These are phyloP conservation scores for Apostichopus japonicus DNA, from an alignment of 35 echinoderm and acorn worm genomes.

Conservation along the genomic window DNA sequence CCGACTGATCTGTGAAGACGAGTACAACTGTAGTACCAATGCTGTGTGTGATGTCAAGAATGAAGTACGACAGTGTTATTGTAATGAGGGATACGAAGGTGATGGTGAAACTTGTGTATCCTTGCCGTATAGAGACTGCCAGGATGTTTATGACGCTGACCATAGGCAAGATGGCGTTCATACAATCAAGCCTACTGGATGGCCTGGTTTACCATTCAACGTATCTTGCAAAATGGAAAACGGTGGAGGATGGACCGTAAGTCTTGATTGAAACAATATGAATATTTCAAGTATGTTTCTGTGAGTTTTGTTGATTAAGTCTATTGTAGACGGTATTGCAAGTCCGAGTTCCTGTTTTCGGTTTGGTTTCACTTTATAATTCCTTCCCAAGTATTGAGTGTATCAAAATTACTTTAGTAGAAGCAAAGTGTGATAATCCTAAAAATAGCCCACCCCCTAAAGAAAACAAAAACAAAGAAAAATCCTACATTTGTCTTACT, in stretches of 20 bases:
- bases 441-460: too few relatives aligned
- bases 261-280: not conserved
- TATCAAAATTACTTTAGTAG: too few relatives aligned
- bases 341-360: too few relatives aligned
- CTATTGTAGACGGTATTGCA: too few relatives aligned
- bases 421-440: too few relatives aligned
- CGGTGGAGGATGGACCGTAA: constrained; percentile 3
- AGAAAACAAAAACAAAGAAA: too few relatives aligned
- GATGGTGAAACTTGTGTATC: not conserved
- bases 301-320: too few relatives aligned
- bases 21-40: not conserved
- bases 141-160: not conserved
- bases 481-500: too few relatives aligned
- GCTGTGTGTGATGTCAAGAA: not conserved
- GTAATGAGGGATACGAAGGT: not conserved
- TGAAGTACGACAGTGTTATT: not conserved
- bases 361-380: too few relatives aligned
- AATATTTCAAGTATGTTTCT: too few relatives aligned
- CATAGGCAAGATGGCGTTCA: not conserved
- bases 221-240: not conserved
- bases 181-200: not conserved
- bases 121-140: not conserved
- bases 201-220: not conserved
- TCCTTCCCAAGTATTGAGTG: too few relatives aligned
- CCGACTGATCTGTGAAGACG: not conserved